These are phyloP conservation scores for Pempheris klunzingeri DNA, from an alignment of 2,797 vertebrate genomes.

Conservation along the genomic window DNA sequence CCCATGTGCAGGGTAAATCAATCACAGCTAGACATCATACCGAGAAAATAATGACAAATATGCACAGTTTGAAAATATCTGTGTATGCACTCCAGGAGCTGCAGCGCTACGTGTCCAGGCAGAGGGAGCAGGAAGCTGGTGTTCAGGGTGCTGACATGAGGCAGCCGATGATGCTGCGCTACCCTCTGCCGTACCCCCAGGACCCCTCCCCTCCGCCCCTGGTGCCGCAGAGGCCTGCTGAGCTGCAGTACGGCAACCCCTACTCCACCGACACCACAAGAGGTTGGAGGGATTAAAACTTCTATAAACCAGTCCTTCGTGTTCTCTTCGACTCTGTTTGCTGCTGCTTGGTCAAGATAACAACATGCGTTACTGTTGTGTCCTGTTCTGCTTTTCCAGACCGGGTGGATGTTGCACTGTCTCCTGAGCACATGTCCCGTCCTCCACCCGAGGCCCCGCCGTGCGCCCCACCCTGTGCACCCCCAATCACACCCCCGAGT, in stretches of 20 bases:
- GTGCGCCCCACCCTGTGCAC: slow-evolving; percentile 83
- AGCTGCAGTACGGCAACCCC: slow-evolving; percentile 95
- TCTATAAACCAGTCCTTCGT: accelerated
- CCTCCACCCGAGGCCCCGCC: slow-evolving; percentile 88
- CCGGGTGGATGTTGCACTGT: slow-evolving; percentile 89
- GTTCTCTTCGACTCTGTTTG: too few species aligned
- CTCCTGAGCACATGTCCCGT: slow-evolving; percentile 90
- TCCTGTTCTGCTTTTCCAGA: slow-evolving; percentile 74
- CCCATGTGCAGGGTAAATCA: neutral
- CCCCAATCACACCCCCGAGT: slow-evolving; percentile 72
- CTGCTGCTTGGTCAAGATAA: neutral
- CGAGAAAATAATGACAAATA: neutral
- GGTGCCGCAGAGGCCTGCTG: slow-evolving; percentile 88
- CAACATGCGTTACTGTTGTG: neutral
- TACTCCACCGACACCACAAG: slow-evolving; percentile 87
- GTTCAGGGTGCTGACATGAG: slow-evolving; percentile 79
- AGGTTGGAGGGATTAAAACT: slow-evolving; percentile 76
- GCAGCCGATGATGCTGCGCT: slow-evolving; percentile 85
- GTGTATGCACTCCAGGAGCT: slow-evolving; percentile 84
- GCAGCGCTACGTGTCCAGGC: slow-evolving; percentile 82
- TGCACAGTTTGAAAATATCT: neutral
- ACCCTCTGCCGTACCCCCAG: slow-evolving; percentile 88
- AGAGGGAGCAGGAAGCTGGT: slow-evolving; percentile 82
- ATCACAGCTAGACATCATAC: neutral
- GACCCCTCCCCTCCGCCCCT: slow-evolving; percentile 87